These are phyloP conservation scores for Alviniconcha marisindica DNA, from an alignment of 1,140 invertebrate species.

Conservation along the genomic window DNA sequence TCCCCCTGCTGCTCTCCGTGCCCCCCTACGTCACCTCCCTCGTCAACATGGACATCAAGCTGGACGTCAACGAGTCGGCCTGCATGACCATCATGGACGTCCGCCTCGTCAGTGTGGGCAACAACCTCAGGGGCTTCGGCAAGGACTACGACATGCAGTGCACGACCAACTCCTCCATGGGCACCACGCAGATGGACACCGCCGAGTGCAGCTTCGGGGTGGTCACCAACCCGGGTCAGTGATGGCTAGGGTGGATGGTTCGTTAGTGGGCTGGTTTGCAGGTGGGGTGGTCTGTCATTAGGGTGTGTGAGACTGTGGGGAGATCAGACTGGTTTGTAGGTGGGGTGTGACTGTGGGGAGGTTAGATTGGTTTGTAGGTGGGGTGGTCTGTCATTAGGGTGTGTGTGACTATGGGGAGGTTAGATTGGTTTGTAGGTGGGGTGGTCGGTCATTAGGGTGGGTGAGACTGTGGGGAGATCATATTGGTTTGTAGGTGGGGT, in stretches of 20 bases:
- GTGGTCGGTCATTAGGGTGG: too few relatives aligned
- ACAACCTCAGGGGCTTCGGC: constrained; percentile 57
- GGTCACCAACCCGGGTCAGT: constrained; percentile 65
- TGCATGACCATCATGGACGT: constrained; percentile 55
- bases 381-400: too few relatives aligned
- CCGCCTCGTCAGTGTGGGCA: constrained; percentile 52
- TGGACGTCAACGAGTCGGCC: constrained; percentile 51
- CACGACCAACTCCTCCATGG: constrained; percentile 48
- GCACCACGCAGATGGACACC: constrained; percentile 61
- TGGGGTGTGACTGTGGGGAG: background rate
- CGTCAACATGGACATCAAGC: constrained; percentile 49
- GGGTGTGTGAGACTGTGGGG: too few relatives aligned
- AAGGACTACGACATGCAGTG: constrained; percentile 44
- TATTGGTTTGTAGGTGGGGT: too few relatives aligned
- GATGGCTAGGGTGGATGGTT: background rate
- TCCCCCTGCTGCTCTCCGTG: constrained; percentile 47
- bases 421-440: too few relatives aligned
- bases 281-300: too few relatives aligned
- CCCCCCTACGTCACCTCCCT: constrained; percentile 47
- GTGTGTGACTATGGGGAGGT: too few relatives aligned
- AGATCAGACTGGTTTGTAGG: too few relatives aligned
- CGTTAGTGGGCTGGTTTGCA: background rate
- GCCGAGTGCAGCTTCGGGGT: constrained; percentile 57
- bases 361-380: too few relatives aligned
- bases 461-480: too few relatives aligned